These are phyloP conservation scores for Apodemia mormo DNA, from an alignment of 2,888 invertebrate species.

Conservation along the genomic window DNA sequence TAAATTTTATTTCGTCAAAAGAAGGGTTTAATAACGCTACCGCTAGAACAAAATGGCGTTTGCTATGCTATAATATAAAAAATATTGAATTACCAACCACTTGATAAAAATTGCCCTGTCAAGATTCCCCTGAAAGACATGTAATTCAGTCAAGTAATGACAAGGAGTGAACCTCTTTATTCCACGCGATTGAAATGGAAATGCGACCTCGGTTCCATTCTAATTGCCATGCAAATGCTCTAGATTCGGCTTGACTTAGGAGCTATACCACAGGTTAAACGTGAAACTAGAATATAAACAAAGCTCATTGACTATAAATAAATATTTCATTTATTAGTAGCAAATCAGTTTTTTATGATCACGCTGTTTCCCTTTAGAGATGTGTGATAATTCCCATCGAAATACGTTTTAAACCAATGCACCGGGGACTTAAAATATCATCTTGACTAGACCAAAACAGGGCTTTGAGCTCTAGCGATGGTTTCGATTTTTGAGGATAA, in stretches of 20 bases:
- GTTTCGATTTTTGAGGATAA: too few relatives aligned
- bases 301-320: not conserved
- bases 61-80: not conserved
- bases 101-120: not conserved
- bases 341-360: too few relatives aligned
- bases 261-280: conserved; percentile 25
- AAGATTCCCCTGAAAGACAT: not conserved
- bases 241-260: conserved; percentile 36
- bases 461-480: too few relatives aligned
- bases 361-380: too few relatives aligned
- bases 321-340: too few relatives aligned
- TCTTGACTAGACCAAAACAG: too few relatives aligned
- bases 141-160: conserved; percentile 17
- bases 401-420: too few relatives aligned
- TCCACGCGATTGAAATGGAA: conserved; percentile 73
- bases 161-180: conserved; percentile 46
- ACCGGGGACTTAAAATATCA: too few relatives aligned
- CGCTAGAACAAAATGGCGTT: too few relatives aligned
- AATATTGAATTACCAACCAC: not conserved
- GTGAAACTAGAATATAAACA: conserved; percentile 26
- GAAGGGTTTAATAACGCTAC: too few relatives aligned
- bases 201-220: conserved; percentile 55
- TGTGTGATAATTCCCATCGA: too few relatives aligned
- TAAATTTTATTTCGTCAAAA: too few relatives aligned
- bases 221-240: conserved; percentile 72